Evolutionary conservation across 2,888 invertebrate genomes (phyloP), one percentile per base, ranked within the genome.

Genomic region (Drosophila rellima): DNA sequence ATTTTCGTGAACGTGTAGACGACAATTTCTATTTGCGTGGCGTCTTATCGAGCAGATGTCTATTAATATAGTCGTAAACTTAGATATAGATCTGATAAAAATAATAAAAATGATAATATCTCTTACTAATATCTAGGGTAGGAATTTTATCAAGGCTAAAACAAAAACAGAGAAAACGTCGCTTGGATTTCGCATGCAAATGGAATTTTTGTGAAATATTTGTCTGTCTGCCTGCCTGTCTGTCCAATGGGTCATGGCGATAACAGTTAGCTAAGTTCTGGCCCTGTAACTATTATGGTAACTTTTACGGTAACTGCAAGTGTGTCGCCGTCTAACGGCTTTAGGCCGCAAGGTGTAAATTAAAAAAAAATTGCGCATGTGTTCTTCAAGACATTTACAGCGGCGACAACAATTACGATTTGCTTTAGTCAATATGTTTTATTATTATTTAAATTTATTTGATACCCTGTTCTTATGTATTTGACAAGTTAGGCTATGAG

Each of bases 361-460:
- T 86, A 74, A 69, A 64, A 70, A 64, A 54, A 78, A 78, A 74
- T 85, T 68, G 64, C 68, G 73, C 75, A 75, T 69, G 57, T 77
- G 77, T 64, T 76, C 35, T 60, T 15, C 63, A 76, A 74, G 73
- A 64, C 50, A 75, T 76, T 75, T 40, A 52, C 44, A 72, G 51
- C 13, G 51, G 44, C 54, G 13, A 51, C 37, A 44, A 23, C 45
- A 62, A 56, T 68, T 56, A 68, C 54, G 40, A 47, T 61, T 57
- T 70, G 29, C 15, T 40, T 10, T 35, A 48, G 51, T 47, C 29
- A 51, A 66, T 44, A 29, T 35, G 37, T 56, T 51, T 31, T 55
- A 51, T 59, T 51, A 47, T 42, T 61, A 37, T 31, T 54, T 35
- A 29, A 51, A 48, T 52, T 31, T 35, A 47, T 45, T 10, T 0